Evolutionary conservation across 1,140 invertebrate genomes (phyloP), one percentile per base, ranked within the genome.

Genomic region (Bradynema listronoti): DNA sequence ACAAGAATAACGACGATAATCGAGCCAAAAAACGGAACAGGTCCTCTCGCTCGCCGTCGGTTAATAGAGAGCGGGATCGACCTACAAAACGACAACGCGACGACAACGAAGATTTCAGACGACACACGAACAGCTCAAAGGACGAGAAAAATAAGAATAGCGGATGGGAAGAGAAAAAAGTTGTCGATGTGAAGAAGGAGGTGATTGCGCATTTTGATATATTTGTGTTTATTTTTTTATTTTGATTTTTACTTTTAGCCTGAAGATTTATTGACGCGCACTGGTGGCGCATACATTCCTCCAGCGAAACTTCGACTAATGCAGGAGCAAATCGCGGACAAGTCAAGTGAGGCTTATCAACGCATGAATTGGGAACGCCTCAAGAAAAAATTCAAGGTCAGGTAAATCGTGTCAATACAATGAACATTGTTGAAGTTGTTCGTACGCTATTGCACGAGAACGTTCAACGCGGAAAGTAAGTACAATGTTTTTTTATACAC

Each of bases 311-410:
- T 98, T 6, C 83, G 87, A 42, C 84, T 93, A 83, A 90, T 97
- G 88, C 54, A 64, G 51, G 90, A 96, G 82, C 87, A 87, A 16
- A 93, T 95, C 25, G 90, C 87, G 0, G 91, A 96, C 72, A 95
- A 96, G 80, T 19, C 27, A 39, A 90, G 89, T 66, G 84, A 86
- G 9, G 88, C 88, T 7, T 98, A 91, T 81, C 94, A 99, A 80
- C 82, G 93, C 65, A 86, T 98, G n/a, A 87, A 92, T 1, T 98
- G 94, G 94, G 93, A 98, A 83, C 90, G 91, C 0, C 79, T 98
- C 14, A 98, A 98, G 76, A 99, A 98, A 78, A 94, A 90, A 91
- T 99, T 62, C 91, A 96, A 77, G 94, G 94, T 77, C 85, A 88
- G 58, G 91, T 98, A 45, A 99, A 98, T 80, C 98, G 97, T 84